Conservation (phyloP, 2,113 vertebrate genomes). For the Mesembrinibis cayennensis region DNA sequence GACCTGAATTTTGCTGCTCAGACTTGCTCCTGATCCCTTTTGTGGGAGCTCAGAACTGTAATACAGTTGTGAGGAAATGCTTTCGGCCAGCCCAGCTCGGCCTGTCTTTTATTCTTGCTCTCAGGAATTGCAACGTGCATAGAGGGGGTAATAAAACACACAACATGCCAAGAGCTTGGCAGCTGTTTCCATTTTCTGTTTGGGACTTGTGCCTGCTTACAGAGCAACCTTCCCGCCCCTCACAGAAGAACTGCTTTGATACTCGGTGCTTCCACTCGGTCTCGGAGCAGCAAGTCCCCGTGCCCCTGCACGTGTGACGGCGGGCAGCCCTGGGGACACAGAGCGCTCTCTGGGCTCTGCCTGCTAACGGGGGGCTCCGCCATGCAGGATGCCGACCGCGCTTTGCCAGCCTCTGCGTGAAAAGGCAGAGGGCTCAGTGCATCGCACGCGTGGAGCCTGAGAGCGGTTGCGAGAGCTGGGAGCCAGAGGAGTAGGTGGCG, state of each 20-base stretch:
- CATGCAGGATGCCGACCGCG: accelerated
- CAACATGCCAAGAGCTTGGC: background rate
- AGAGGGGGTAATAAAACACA: background rate
- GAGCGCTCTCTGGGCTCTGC: background rate
- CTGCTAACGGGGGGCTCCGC: background rate
- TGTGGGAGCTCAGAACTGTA: background rate
- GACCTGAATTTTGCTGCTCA: background rate
- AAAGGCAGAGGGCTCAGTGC: background rate
- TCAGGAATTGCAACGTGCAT: accelerated
- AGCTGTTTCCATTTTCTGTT: background rate
- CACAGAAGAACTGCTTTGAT: background rate
- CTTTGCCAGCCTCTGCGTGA: background rate
- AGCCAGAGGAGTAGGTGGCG: background rate
- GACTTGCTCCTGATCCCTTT: background rate
- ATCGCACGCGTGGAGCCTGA: accelerated
- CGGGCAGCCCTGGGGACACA: background rate
- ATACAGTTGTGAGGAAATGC: background rate
- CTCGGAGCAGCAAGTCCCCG: accelerated
- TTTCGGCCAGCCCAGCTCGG: background rate
- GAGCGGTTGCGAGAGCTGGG: background rate
- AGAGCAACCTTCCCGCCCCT: background rate
- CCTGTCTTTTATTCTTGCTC: background rate
- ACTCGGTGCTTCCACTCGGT: background rate
- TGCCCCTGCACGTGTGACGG: accelerated
- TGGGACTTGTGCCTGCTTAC: background rate